Percentiles rank a stretch among this genome's conserved stretches.
Evolutionary conservation across 2,888 invertebrate species (phyloP).

Genomic region (Dynastes maya): DNA sequence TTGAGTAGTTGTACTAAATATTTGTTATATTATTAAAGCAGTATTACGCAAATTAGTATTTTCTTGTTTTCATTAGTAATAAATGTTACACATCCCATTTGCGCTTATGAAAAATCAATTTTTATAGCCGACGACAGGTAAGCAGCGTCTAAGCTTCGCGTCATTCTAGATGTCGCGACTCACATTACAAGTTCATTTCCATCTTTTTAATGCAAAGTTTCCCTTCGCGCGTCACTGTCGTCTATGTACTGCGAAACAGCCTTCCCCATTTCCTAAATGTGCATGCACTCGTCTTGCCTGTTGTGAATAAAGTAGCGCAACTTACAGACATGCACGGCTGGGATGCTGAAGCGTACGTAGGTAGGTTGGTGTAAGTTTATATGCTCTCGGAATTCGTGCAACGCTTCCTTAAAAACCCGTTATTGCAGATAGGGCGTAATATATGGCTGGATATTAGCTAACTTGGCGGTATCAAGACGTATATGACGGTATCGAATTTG

Average conservation of each 20-base stretch:
- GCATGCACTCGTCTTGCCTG: background rate
- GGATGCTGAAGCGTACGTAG: no score
- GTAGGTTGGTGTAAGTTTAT: background rate
- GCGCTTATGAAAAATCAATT: no score
- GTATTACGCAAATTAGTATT: no score
- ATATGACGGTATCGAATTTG: background rate
- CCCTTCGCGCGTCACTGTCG: background rate
- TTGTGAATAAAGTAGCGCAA: background rate
- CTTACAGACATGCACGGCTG: no score
- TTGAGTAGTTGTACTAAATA: no score
- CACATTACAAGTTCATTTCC: background rate
- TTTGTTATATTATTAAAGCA: no score
- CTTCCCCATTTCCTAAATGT: constrained; percentile 9
- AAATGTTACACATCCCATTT: no score
- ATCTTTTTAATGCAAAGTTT: background rate
- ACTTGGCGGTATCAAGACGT: background rate
- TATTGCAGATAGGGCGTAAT: constrained; percentile 2
- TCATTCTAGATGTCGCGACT: no score
- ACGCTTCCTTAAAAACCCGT: background rate
- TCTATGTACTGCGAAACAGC: background rate
- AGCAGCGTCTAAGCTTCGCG: no score
- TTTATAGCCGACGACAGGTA: no score
- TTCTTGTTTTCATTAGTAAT: no score
- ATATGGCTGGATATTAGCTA: background rate
- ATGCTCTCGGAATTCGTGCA: background rate